Evolutionary conservation across 2,113 vertebrate species (phyloP).

Genomic region (Salminus brasiliensis): DNA sequence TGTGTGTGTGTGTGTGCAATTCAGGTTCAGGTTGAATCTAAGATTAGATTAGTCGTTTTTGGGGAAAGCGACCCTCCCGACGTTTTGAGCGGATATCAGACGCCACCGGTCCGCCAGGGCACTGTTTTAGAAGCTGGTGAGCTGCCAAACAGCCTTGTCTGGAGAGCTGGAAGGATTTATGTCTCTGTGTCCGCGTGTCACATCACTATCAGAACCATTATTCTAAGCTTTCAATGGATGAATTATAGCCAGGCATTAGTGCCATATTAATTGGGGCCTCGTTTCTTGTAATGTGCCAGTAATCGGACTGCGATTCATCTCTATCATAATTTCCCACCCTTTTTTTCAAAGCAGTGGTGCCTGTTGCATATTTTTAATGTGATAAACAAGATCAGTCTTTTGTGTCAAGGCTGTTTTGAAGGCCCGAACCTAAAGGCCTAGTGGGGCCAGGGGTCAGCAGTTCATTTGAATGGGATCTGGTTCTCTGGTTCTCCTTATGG

Average conservation of each 20-base stretch:
- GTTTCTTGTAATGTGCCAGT: slow-evolving; percentile 66
- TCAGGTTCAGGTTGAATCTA: neutral
- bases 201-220: slow-evolving; percentile 76
- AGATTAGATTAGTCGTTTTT: neutral
- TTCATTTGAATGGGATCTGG: neutral
- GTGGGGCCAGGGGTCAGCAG: neutral
- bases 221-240: slow-evolving; percentile 70
- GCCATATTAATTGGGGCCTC: slow-evolving; percentile 68
- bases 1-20: neutral
- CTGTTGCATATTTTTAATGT: slow-evolving; percentile 27
- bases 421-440: neutral
- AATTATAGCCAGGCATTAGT: slow-evolving; percentile 75
- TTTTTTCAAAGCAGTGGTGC: slow-evolving; percentile 17
- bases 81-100: slow-evolving; percentile 20
- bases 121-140: slow-evolving; percentile 72
- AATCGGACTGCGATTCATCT: slow-evolving; percentile 68
- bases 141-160: slow-evolving; percentile 71
- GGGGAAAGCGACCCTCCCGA: neutral
- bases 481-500: too few relatives aligned
- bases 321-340: slow-evolving; percentile 29
- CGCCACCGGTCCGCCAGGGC: slow-evolving; percentile 70
- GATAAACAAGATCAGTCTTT: slow-evolving; percentile 23
- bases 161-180: slow-evolving; percentile 78
- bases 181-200: slow-evolving; percentile 77
- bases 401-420: neutral